Evolutionary conservation across 2,888 invertebrate genomes (phyloP).

Genomic region (Emesis russula): DNA sequence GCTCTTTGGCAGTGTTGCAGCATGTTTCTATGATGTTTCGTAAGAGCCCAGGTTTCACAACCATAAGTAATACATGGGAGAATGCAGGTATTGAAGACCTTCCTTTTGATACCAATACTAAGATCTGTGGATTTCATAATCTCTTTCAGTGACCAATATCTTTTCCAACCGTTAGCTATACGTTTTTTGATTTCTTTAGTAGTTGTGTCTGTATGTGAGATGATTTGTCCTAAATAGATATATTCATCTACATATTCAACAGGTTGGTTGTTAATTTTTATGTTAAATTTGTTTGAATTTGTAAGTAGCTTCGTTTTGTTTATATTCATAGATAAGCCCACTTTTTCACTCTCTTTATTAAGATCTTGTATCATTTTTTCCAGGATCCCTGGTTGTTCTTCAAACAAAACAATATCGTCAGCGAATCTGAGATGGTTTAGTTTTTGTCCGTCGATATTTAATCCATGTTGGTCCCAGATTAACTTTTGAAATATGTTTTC

Average conservation of each 20-base stretch:
- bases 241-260: conserved; percentile 40
- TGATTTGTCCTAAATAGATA: conserved; percentile 41
- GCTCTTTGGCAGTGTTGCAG: conserved; percentile 9
- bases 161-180: conserved; percentile 74
- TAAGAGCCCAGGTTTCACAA: conserved; percentile 68
- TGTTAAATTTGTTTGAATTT: neutral
- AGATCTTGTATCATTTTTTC: too few relatives aligned
- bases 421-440: too few relatives aligned
- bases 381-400: too few relatives aligned
- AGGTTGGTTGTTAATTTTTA: conserved; percentile 43
- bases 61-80: conserved; percentile 75
- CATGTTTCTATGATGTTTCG: conserved; percentile 45
- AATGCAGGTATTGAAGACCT: conserved; percentile 13
- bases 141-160: conserved; percentile 71
- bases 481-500: too few relatives aligned
- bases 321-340: too few relatives aligned
- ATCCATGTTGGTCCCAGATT: too few relatives aligned
- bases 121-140: conserved; percentile 67
- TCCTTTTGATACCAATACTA: conserved; percentile 61
- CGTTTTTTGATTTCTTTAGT: conserved; percentile 34
- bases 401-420: too few relatives aligned
- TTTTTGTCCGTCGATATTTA: too few relatives aligned
- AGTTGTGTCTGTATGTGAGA: conserved; percentile 25
- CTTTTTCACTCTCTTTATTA: too few relatives aligned
- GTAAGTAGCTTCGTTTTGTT: neutral